Evolutionary conservation across 2,797 vertebrate species (phyloP).

Genomic region (Cottoperca gobio): DNA sequence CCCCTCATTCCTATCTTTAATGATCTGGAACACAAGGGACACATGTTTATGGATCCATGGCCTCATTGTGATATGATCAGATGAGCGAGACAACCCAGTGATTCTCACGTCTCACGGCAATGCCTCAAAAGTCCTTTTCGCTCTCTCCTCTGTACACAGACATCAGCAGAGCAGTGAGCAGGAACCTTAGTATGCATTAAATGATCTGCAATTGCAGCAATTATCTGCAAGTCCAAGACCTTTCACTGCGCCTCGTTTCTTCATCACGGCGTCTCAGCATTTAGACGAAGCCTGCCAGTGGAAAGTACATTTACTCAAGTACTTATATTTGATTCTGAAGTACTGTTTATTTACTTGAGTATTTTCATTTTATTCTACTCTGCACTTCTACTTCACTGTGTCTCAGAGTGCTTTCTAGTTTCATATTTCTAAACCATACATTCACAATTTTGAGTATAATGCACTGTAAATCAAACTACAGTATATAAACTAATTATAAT

Average conservation of each 20-base stretch:
- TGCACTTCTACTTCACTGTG: constrained; percentile 3
- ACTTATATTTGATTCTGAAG: constrained; percentile 16
- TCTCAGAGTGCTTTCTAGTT: constrained; percentile 11
- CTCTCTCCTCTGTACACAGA: constrained; percentile 37
- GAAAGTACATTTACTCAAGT: constrained; percentile 32
- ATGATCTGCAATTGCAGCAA: constrained; percentile 69
- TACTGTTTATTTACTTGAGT: constrained; percentile 21
- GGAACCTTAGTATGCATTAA: constrained; percentile 63
- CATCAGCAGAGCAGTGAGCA: constrained; percentile 55
- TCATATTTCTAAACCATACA: constrained; percentile 7
- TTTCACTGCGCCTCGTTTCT: constrained; percentile 46
- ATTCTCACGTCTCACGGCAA: constrained; percentile 18
- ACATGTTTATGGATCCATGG: constrained; percentile 52
- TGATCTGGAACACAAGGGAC: constrained; percentile 41
- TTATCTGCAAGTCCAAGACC: constrained; percentile 57
- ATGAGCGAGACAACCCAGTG: constrained; percentile 16
- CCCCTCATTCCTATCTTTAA: constrained; percentile 43
- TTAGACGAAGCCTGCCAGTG: constrained; percentile 24
- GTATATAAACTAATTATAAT: not conserved
- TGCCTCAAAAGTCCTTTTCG: constrained; percentile 38
- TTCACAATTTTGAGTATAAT: not conserved
- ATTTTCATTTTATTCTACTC: constrained; percentile 19
- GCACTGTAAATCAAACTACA: not conserved
- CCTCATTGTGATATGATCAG: constrained; percentile 46
- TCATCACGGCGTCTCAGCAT: constrained; percentile 27